Conservation (phyloP, 2,797 vertebrate genomes). For the Periophthalmus magnuspinnatus region DNA sequence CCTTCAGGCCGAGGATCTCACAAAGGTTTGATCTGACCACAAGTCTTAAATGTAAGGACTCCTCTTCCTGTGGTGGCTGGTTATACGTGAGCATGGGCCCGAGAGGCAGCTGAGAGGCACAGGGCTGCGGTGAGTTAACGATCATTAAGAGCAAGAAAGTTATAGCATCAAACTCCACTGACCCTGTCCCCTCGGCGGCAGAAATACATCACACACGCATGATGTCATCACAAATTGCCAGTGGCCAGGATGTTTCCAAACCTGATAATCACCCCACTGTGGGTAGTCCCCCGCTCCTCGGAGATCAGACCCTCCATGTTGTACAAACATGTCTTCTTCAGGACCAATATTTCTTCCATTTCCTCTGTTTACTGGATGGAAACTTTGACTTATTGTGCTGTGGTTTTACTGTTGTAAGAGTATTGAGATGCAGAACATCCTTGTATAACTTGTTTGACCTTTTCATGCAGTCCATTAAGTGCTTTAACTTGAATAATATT, state of each 20-base stretch:
- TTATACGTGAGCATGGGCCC: slow-evolving; percentile 31
- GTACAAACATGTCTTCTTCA: slow-evolving; percentile 67
- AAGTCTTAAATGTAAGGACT: slow-evolving; percentile 60
- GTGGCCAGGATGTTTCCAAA: slow-evolving; percentile 74
- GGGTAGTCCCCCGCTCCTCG: slow-evolving; percentile 64
- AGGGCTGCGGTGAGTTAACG: slow-evolving; percentile 53
- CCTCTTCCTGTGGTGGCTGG: slow-evolving; percentile 60
- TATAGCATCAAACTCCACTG: slow-evolving; percentile 64
- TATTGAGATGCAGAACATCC: slow-evolving; percentile 17
- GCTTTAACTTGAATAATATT: slow-evolving; percentile 36
- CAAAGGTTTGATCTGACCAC: slow-evolving; percentile 53
- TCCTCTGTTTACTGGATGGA: slow-evolving; percentile 54
- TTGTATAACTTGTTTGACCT: slow-evolving; percentile 23
- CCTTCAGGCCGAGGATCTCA: slow-evolving; percentile 25
- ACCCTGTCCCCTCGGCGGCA: slow-evolving; percentile 58
- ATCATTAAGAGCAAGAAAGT: slow-evolving; percentile 61
- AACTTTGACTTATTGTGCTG: slow-evolving; percentile 62
- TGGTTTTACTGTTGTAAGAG: slow-evolving; percentile 44
- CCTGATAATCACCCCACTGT: slow-evolving; percentile 70
- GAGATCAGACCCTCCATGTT: slow-evolving; percentile 65
- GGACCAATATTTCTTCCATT: slow-evolving; percentile 40
- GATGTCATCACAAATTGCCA: slow-evolving; percentile 73
- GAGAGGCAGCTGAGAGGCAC: slow-evolving; percentile 25
- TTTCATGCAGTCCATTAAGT: slow-evolving; percentile 6
- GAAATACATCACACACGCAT: slow-evolving; percentile 71